These are phyloP conservation scores for Noctua fimbriata DNA, from an alignment of 2,888 invertebrate species.

Conservation along the genomic window DNA sequence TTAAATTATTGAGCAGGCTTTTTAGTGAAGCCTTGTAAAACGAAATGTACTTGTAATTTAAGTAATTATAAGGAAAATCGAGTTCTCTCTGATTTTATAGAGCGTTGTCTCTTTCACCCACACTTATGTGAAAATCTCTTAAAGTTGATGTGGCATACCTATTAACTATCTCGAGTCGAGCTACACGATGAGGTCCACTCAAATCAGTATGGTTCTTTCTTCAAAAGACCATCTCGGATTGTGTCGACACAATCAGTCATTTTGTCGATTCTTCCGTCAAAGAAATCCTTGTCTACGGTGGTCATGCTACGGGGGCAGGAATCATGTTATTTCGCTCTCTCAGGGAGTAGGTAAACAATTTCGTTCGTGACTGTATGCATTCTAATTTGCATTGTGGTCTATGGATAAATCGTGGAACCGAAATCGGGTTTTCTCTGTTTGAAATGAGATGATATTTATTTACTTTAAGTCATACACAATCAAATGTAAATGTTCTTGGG, in stretches of 20 bases:
- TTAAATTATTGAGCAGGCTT: not conserved
- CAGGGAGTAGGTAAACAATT: not conserved
- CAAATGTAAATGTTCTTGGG: not conserved
- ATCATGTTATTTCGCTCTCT: not conserved
- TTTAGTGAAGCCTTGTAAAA: not conserved
- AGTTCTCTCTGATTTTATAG: not conserved
- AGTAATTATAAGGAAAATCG: not conserved
- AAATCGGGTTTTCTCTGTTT: not conserved
- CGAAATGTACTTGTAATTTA: not conserved
- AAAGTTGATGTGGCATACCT: too few species aligned
- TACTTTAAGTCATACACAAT: not conserved
- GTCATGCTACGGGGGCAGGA: too few species aligned
- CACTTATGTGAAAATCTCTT: too few species aligned
- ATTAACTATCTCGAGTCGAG: too few species aligned
- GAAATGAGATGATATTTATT: not conserved
- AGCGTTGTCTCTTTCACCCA: too few species aligned
- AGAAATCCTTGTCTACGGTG: too few species aligned
- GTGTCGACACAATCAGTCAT: too few species aligned
- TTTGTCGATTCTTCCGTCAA: too few species aligned
- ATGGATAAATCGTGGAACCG: not conserved
- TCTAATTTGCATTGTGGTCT: not conserved
- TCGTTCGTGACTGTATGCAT: not conserved
- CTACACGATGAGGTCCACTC: too few species aligned
- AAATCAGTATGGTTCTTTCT: too few species aligned
- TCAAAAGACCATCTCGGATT: too few species aligned